Base-by-base conservation (phyloP, 1,140 invertebrate species). In the Drosophila repletoides region DNA sequence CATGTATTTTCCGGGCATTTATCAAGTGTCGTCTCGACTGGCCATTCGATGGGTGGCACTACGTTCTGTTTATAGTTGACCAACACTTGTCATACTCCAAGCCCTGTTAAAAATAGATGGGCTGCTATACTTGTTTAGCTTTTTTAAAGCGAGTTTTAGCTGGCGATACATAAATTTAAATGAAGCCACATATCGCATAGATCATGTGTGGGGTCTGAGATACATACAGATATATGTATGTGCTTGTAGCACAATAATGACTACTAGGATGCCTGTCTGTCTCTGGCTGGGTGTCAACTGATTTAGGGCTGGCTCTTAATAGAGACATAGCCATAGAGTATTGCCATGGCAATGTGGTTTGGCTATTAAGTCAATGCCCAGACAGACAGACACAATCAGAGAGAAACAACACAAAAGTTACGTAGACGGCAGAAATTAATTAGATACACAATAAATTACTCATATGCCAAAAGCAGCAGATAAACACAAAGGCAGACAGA, bases 371-470 rank as follows among this genome's bases (percentile, higher is more conserved):
- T 43, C 48, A 45, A 33, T 46, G 33, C 14, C 33, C 21, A 24
- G 22, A 43, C 34, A 41, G 33, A 52, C 21, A 28, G 28, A 58
- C 19, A 41, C 28, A 58, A 24, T 14, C 22, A 65, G 7, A 36
- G 21, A 55, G 31, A 46, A 48, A 60, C 41, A 45, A 22, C 45
- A 52, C 36, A 48, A 79, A 73, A 76, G 66, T 79, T 73, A 69
- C 74, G 52, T 33, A 55, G 74, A 55, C 63, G 74, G 74, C 75
- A 68, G 49, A 79, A 77, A 79, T 79, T 77, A 77, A 77, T 77
- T 77, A 77, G 64, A 77, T 79, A 69, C 75, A 55, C 70, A 63
- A 77, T 77, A 79, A 77, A 77, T 77, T 73, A 77, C 74, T 79
- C 75, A 74, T 55, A 69, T 38, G 74, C 69, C 74, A 73, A 53